A percentile compares a stretch with the other conserved stretches of the same genome.
These are phyloP conservation scores for Scomberomorus guttatus DNA, from an alignment of 2,797 vertebrate genomes.

Conservation along the genomic window DNA sequence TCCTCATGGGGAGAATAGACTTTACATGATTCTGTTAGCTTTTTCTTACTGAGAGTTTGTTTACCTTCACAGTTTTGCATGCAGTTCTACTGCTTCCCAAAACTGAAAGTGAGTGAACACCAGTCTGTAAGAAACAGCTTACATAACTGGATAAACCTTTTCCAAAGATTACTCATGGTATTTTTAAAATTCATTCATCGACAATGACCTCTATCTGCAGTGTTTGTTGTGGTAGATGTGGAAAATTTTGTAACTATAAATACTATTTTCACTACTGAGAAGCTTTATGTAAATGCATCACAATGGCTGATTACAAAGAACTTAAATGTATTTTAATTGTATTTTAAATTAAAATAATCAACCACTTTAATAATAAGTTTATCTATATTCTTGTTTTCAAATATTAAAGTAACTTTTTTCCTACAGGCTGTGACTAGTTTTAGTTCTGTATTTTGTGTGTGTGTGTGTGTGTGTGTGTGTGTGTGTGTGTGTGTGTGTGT, in stretches of 20 bases:
- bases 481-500: too few relatives aligned
- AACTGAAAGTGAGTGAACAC: background rate
- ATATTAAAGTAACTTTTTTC: background rate
- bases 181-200: background rate
- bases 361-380: fast-evolving
- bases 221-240: background rate
- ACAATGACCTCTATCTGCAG: background rate
- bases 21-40: background rate
- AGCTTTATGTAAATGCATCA: constrained; percentile 19
- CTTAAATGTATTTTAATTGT: constrained; percentile 36
- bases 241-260: background rate
- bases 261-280: constrained; percentile 20
- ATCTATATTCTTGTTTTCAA: background rate
- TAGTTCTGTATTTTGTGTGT: too few relatives aligned
- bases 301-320: constrained; percentile 12
- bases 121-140: background rate
- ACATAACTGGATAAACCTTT: background rate
- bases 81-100: background rate
- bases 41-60: background rate
- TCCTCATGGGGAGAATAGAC: fast-evolving
- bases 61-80: background rate
- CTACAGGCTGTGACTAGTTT: background rate
- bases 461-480: too few relatives aligned
- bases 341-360: constrained; percentile 30
- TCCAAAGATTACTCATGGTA: background rate